A percentile compares a stretch with the other conserved stretches of the same genome.
Evolutionary conservation across 2,888 invertebrate species (phyloP).

Genomic region (Antitype chi): DNA sequence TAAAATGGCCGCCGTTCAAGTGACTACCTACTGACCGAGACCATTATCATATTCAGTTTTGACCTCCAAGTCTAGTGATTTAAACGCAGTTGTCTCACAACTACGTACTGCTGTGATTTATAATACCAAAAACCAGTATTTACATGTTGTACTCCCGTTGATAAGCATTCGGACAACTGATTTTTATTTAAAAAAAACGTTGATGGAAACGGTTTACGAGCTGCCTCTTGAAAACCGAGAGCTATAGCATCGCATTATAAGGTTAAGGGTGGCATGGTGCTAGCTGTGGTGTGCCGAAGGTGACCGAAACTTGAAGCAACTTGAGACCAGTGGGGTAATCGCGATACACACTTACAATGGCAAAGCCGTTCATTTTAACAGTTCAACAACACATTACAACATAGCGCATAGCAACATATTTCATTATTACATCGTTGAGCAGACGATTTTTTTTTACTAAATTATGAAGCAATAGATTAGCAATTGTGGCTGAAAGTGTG

Average conservation of each 20-base stretch:
- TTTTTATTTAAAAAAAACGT: not conserved
- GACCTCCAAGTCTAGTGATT: slow-evolving; percentile 46
- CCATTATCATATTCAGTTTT: slow-evolving; percentile 59
- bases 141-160: not conserved
- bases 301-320: too few species aligned
- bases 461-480: not conserved
- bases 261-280: too few species aligned
- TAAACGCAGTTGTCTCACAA: slow-evolving; percentile 33
- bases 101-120: slow-evolving; percentile 17
- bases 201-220: not conserved
- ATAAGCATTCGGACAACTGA: not conserved
- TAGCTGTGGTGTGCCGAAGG: not conserved
- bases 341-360: too few species aligned
- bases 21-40: slow-evolving; percentile 37
- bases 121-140: slow-evolving; percentile 39
- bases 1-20: slow-evolving; percentile 20
- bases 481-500: not conserved
- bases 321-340: not conserved
- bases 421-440: not conserved
- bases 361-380: not conserved
- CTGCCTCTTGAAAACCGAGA: not conserved
- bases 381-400: not conserved
- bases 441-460: not conserved
- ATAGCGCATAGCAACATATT: not conserved
- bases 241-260: not conserved